Conservation (phyloP, 2,888 invertebrate species). For the Eustalomyia histrio region DNA sequence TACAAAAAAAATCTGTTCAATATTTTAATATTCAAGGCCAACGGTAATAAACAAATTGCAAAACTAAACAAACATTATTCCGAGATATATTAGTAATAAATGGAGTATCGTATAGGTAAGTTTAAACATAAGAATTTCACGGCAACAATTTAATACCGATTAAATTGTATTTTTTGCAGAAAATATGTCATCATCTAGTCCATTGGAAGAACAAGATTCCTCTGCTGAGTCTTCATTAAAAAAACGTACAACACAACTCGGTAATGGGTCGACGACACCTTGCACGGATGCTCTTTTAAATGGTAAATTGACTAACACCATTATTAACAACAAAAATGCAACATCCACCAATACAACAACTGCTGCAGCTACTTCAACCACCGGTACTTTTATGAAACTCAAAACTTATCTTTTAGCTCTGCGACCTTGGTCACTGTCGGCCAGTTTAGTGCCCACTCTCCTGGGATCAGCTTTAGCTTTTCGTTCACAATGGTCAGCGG, state of each 20-base stretch:
- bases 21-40: constrained; percentile 50
- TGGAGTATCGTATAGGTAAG: constrained; percentile 49
- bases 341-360: constrained; percentile 5
- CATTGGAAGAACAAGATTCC: constrained; percentile 8
- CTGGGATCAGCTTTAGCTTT: constrained; percentile 94
- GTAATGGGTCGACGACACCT: constrained; percentile 25
- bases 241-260: constrained; percentile 14
- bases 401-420: constrained; percentile 93
- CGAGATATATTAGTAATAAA: constrained; percentile 47
- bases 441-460: constrained; percentile 93
- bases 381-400: constrained; percentile 87
- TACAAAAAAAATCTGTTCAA: constrained; percentile 25
- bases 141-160: neutral
- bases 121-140: neutral
- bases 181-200: constrained; percentile 25
- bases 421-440: constrained; percentile 96
- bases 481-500: constrained; percentile 86
- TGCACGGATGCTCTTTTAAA: constrained; percentile 22
- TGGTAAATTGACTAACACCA: constrained; percentile 39
- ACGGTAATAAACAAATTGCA: constrained; percentile 45
- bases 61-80: constrained; percentile 45
- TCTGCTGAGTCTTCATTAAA: constrained; percentile 13
- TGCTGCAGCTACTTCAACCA: constrained; percentile 52
- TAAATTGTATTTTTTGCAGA: neutral
- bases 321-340: neutral